These are phyloP conservation scores for Amphiprion percula DNA, from an alignment of 2,113 vertebrate genomes.

Conservation along the genomic window DNA sequence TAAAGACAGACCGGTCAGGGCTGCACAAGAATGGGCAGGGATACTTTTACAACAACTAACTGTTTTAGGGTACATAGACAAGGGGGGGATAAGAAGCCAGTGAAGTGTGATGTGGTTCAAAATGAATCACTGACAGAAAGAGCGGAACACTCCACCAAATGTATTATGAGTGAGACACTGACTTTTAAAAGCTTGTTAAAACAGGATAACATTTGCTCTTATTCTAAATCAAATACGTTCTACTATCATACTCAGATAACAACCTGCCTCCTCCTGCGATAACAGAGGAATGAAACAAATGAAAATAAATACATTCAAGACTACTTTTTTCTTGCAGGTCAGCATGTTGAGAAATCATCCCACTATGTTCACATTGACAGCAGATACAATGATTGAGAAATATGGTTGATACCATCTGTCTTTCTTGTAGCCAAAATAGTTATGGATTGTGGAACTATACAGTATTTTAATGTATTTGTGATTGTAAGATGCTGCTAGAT, in stretches of 20 bases:
- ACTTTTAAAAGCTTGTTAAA: slow-evolving; percentile 34
- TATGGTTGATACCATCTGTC: background rate
- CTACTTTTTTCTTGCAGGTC: too few species aligned
- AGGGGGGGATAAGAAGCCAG: background rate
- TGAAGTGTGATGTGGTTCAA: background rate
- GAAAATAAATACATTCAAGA: too few species aligned
- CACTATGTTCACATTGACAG: too few species aligned
- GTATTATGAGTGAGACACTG: slow-evolving; percentile 3
- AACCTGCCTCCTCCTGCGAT: background rate
- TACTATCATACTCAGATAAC: background rate
- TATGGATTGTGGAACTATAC: too few species aligned
- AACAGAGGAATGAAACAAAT: too few species aligned
- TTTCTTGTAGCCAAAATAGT: background rate
- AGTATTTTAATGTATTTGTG: too few species aligned
- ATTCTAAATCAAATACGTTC: background rate
- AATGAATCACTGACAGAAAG: slow-evolving; percentile 13
- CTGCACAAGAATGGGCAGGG: background rate
- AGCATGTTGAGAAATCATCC: background rate
- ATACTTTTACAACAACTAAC: slow-evolving; percentile 10
- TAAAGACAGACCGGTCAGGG: too few species aligned
- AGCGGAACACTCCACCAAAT: slow-evolving; percentile 27
- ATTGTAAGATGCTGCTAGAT: background rate
- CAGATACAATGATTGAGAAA: background rate
- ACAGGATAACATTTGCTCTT: slow-evolving; percentile 24
- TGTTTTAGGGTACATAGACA: background rate